Percentiles rank a stretch among this genome's conserved stretches.
Conservation (phyloP, 2,888 invertebrate genomes). For the Pachydiplax longipennis region DNA sequence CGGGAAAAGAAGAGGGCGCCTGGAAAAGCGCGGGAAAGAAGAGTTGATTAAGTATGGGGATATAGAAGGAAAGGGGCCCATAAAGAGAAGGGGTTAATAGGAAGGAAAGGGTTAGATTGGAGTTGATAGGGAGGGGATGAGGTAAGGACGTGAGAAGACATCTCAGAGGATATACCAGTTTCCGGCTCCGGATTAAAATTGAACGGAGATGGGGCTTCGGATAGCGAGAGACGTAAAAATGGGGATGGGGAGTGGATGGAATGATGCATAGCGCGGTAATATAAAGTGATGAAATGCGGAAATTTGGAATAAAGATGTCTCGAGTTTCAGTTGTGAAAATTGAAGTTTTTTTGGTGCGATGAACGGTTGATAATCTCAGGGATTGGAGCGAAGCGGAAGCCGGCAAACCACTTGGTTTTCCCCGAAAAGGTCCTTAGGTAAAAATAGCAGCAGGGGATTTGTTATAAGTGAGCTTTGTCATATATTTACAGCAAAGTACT, state of each 20-base stretch:
- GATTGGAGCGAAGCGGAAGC: no score
- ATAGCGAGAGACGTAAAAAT: not conserved
- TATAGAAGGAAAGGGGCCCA: not conserved
- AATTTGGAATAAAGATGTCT: no score
- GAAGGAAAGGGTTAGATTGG: not conserved
- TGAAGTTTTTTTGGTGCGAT: no score
- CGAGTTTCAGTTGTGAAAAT: no score
- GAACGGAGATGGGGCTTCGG: not conserved
- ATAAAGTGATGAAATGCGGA: no score
- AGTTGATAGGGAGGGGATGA: not conserved
- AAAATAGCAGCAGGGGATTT: no score
- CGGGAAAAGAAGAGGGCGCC: not conserved
- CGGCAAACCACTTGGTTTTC: no score
- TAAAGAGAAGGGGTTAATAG: not conserved
- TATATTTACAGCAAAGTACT: no score
- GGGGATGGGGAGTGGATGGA: not conserved
- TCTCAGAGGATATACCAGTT: not conserved
- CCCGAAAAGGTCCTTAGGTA: no score
- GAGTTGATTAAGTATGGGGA: conserved; percentile 29
- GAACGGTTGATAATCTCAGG: no score
- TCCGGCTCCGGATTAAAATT: not conserved
- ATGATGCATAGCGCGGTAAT: not conserved
- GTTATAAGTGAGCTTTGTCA: no score
- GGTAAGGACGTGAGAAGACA: not conserved
- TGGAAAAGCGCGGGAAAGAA: not conserved